These are phyloP conservation scores for Halictus quadricinctus DNA, from an alignment of 2,888 invertebrate species.

Conservation along the genomic window DNA sequence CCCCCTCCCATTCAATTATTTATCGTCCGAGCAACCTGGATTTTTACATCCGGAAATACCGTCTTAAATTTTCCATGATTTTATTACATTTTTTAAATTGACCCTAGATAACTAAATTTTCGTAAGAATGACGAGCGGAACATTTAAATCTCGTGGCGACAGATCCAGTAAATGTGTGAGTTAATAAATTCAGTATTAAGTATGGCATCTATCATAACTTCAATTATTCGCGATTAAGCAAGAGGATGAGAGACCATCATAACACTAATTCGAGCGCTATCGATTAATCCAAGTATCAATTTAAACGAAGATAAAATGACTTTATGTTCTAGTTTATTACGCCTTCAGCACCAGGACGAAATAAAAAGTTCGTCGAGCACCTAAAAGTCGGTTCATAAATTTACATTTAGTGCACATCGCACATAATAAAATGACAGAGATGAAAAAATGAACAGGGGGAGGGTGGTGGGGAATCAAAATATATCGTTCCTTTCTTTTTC, in stretches of 20 bases:
- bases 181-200: background rate
- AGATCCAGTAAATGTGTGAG: background rate
- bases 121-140: background rate
- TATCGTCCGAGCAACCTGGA: background rate
- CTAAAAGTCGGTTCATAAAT: conserved; percentile 3
- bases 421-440: background rate
- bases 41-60: background rate
- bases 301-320: background rate
- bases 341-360: background rate
- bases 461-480: background rate
- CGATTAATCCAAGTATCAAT: background rate
- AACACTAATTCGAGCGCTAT: no score
- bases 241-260: no score
- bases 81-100: background rate
- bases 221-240: no score
- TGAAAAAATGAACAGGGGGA: background rate
- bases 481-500: background rate
- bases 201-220: no score
- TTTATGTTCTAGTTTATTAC: background rate
- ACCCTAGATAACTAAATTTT: background rate
- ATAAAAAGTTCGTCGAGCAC: background rate
- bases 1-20: background rate
- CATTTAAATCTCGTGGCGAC: background rate
- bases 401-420: conserved; percentile 5
- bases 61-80: background rate